Evolutionary conservation across 2,888 invertebrate genomes (phyloP), one percentile per base, ranked within the genome.

Genomic region (Eudasyphora cyanicolor): DNA sequence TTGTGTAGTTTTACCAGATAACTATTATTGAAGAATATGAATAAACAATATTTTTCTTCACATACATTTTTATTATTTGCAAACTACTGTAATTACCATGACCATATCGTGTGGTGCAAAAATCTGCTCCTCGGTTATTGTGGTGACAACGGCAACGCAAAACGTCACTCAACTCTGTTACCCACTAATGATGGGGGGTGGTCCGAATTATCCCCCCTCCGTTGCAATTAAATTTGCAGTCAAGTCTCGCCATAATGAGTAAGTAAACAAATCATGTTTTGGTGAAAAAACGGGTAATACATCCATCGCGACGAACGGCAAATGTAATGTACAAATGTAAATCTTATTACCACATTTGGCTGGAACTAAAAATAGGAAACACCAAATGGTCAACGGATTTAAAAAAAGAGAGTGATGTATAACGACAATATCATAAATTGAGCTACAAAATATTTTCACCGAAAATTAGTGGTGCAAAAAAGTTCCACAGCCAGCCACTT

Each of bases 301-400:
- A n/a, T n/a, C n/a, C n/a, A n/a, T n/a, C n/a, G n/a, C n/a, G 27
- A 10, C 17, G 57, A 27, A 27, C 14, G 27, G 6, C 12, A 12
- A 45, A 45, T 21, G 7, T 21, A 64, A 35, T 19, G n/a, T n/a
- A 64, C 19, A 38, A 2, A 29, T 29, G 27, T 6, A 27, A 29
- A 69, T 77, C 77, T 2, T 83, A 67, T 84, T 81, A 78, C 74
- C 77, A 75, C 70, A 80, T 78, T 78, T 83, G 80, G 70, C 7
- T 76, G 75, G 19, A 32, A 76, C 38, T 1, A 67, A 49, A 38
- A n/a, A n/a, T 10, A 62, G 60, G 60, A 24, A 51, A 74, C 49
- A n/a, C n/a, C n/a, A n/a, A n/a, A n/a, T n/a, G n/a, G n/a, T n/a
- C n/a, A n/a, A n/a, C n/a, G n/a, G n/a, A n/a, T n/a, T n/a, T n/a